Percentiles rank a stretch among this genome's conserved stretches.
phyloP scores from a whole-genome alignment of 2,113 vertebrate genomes.

The Stegostoma tigrinum region DNA sequence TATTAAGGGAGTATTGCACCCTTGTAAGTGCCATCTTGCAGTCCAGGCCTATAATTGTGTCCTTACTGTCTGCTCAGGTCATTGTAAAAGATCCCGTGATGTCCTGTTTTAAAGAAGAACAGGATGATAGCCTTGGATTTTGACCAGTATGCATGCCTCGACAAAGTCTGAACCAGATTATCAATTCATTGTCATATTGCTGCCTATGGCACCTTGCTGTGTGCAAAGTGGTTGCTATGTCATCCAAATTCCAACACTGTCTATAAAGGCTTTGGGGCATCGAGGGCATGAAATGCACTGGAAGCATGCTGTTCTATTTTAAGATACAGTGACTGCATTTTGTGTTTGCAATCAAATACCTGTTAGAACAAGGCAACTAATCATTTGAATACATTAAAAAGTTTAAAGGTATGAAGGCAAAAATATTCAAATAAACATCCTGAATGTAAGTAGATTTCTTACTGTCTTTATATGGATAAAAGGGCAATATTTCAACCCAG shows the following conservation, averaged over 20 bases:
- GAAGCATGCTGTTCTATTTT: not conserved
- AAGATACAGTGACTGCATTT: not conserved
- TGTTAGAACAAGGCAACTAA: not conserved
- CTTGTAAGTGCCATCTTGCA: too few species aligned
- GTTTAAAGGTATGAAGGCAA: not conserved
- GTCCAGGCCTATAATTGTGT: not conserved
- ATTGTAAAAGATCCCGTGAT: too few species aligned
- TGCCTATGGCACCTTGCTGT: not conserved
- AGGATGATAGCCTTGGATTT: too few species aligned
- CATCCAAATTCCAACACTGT: too few species aligned
- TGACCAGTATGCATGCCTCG: not conserved
- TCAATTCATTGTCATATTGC: not conserved
- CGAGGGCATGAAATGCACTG: not conserved
- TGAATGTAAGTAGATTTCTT: not conserved
- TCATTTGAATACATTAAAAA: not conserved
- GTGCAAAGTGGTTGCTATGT: not conserved
- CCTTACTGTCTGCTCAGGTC: not conserved
- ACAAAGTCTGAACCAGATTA: not conserved
- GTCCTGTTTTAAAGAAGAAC: not conserved
- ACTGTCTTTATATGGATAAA: conserved; percentile 29
- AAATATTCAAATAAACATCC: not conserved
- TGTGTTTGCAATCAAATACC: not conserved
- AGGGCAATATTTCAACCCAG: conserved; percentile 43
- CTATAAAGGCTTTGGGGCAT: not conserved
- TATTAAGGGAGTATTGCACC: not conserved